These are phyloP conservation scores for Poecilia picta DNA, from an alignment of 2,797 vertebrate species.

Conservation along the genomic window DNA sequence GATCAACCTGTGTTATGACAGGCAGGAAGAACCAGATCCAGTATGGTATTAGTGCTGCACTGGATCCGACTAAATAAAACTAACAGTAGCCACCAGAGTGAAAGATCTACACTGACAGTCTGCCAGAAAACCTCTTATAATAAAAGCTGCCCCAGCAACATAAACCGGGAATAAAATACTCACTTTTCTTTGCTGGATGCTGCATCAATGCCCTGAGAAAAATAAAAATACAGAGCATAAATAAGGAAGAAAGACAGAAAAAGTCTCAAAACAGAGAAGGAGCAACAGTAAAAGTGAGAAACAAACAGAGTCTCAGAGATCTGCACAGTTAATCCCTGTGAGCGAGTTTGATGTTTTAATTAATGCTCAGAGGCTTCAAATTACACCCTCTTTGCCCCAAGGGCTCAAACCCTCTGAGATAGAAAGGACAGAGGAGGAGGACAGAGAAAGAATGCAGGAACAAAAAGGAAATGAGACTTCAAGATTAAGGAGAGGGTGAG, in stretches of 20 bases:
- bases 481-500: constrained; percentile 28
- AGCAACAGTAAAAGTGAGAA: constrained; percentile 65
- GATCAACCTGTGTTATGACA: constrained; percentile 41
- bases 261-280: constrained; percentile 47
- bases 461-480: constrained; percentile 60
- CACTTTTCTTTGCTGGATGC: constrained; percentile 97
- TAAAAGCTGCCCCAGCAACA: constrained; percentile 32
- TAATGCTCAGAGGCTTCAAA: constrained; percentile 80
- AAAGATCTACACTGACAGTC: constrained; percentile 42
- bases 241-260: constrained; percentile 37
- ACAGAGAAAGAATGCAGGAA: constrained; percentile 47
- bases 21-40: constrained; percentile 55
- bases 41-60: constrained; percentile 49
- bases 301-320: constrained; percentile 71
- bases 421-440: constrained; percentile 54
- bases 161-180: constrained; percentile 72
- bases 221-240: constrained; percentile 41
- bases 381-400: constrained; percentile 73
- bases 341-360: constrained; percentile 81
- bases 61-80: constrained; percentile 54
- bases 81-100: constrained; percentile 56
- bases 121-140: constrained; percentile 47
- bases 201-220: constrained; percentile 92
- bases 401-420: constrained; percentile 68
- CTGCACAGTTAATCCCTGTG: constrained; percentile 77